Percentiles rank a stretch among this genome's conserved stretches.
These are phyloP conservation scores for Akabosia matsudoensis DNA, from an alignment of 1,140 invertebrate species.

Conservation along the genomic window DNA sequence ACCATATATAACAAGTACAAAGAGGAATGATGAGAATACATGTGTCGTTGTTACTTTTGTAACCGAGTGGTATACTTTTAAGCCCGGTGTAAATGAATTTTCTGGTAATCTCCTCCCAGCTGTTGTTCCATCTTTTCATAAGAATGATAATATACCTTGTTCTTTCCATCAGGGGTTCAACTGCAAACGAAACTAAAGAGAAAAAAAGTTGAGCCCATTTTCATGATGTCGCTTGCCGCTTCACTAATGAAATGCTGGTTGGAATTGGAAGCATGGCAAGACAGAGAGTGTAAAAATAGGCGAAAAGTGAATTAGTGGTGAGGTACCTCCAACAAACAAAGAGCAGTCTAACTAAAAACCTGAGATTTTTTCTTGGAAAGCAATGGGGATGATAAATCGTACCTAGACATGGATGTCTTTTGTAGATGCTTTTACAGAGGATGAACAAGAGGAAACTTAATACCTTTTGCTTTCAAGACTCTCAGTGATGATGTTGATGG, in stretches of 20 bases:
- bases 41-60: too few species aligned
- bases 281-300: not conserved
- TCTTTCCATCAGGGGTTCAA: not conserved
- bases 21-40: not conserved
- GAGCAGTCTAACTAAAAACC: not conserved
- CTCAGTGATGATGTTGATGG: not conserved
- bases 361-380: not conserved
- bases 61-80: not conserved
- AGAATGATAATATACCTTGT: not conserved
- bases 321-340: constrained; percentile 1
- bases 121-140: constrained; percentile 16
- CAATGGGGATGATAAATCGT: not conserved
- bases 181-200: not conserved
- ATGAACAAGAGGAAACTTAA: too few species aligned
- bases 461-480: not conserved
- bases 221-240: not conserved
- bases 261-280: not conserved
- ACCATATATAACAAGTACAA: not conserved
- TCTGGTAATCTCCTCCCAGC: not conserved
- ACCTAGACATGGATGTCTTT: not conserved
- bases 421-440: too few species aligned
- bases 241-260: not conserved
- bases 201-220: not conserved
- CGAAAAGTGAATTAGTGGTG: not conserved
- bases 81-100: not conserved